Percentiles rank a stretch among this genome's conserved stretches.
Conservation (phyloP, 2,888 invertebrate species). For the Piscicola geometra region DNA sequence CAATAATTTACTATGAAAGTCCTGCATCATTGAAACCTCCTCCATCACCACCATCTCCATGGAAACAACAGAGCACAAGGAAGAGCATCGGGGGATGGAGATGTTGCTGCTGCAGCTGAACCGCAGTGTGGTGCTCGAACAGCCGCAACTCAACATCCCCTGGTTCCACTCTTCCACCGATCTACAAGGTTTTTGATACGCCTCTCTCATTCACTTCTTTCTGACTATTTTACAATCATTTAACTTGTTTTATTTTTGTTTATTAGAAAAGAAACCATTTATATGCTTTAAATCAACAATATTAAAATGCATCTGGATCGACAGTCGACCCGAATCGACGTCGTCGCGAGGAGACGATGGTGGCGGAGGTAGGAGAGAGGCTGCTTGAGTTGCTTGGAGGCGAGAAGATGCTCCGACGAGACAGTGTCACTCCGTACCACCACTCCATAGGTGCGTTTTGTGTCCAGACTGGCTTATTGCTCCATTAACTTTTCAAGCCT, state of each 20-base stretch:
- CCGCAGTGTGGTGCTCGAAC: conserved; percentile 64
- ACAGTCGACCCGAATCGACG: neutral
- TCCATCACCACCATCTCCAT: too few relatives aligned
- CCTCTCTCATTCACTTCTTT: neutral
- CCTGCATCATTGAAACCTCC: too few relatives aligned
- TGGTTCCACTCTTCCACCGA: conserved; percentile 65
- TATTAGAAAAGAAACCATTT: too few relatives aligned
- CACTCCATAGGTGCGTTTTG: neutral
- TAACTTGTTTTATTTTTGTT: neutral
- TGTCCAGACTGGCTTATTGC: too few relatives aligned
- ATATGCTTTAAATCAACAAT: neutral
- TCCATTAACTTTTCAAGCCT: too few relatives aligned
- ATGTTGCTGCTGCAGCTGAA: conserved; percentile 64
- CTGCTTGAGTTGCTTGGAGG: neutral
- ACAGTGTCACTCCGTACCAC: neutral
- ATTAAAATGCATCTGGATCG: neutral
- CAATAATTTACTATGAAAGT: too few relatives aligned
- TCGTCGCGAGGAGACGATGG: neutral
- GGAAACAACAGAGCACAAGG: too few relatives aligned
- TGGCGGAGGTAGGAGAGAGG: neutral
- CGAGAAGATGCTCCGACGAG: neutral
- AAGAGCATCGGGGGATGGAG: neutral
- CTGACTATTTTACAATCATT: neutral
- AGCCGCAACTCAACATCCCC: conserved; percentile 64
- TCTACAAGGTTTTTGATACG: conserved; percentile 22